phyloP scores from a whole-genome alignment of 2,797 vertebrate genomes.

The Rhynchonycteris naso region DNA sequence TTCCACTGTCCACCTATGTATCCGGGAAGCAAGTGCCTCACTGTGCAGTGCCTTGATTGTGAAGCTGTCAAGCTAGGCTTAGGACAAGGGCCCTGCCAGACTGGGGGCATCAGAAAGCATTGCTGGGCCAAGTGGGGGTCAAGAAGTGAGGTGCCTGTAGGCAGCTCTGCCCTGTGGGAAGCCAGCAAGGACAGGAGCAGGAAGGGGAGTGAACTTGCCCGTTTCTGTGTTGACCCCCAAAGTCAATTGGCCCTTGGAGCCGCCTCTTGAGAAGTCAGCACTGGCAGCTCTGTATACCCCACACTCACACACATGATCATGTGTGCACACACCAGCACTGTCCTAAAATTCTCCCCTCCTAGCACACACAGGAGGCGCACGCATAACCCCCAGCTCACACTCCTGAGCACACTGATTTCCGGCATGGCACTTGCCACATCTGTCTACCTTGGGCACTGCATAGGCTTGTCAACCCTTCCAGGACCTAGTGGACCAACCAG shows the following conservation, averaged over 20 bases:
- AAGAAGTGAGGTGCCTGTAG: background rate
- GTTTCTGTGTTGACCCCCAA: background rate
- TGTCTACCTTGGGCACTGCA: background rate
- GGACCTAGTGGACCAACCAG: background rate
- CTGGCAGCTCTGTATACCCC: background rate
- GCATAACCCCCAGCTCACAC: background rate
- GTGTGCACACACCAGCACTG: too few relatives aligned
- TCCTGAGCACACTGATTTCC: background rate
- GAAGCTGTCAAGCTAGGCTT: background rate
- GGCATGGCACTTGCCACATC: background rate
- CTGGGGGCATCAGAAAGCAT: background rate
- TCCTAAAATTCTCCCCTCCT: background rate
- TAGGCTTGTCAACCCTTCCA: background rate
- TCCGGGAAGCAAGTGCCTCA: rapidly evolving
- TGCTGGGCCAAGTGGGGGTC: background rate
- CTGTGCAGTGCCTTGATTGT: background rate
- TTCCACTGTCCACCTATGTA: background rate
- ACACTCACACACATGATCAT: background rate
- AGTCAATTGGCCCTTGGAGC: background rate
- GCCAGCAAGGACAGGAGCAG: background rate
- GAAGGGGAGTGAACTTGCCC: background rate
- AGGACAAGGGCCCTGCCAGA: background rate
- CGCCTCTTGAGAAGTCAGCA: background rate
- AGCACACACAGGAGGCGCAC: background rate
- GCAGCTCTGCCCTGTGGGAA: background rate